A percentile compares a stretch with the other conserved stretches of the same genome.
Conservation (phyloP, 2,113 vertebrate genomes). For the Phalacrocorax pelagicus region DNA sequence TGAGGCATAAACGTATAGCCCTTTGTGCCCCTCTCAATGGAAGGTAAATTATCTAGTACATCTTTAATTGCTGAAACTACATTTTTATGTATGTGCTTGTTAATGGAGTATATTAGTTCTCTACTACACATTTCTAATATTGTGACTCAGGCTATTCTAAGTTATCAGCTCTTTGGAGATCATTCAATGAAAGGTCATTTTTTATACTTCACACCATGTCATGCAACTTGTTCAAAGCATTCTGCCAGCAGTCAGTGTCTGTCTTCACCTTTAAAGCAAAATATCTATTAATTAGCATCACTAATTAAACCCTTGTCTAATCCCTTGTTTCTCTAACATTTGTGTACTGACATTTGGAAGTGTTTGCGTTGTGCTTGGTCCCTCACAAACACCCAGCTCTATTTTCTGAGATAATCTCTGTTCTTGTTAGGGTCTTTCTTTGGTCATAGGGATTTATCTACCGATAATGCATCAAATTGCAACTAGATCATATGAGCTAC, state of each 20-base stretch:
- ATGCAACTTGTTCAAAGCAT: background rate
- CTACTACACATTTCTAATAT: background rate
- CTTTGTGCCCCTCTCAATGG: background rate
- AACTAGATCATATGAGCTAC: accelerated
- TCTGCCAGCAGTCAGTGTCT: background rate
- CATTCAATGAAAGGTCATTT: background rate
- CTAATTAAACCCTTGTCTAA: background rate
- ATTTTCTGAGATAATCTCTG: background rate
- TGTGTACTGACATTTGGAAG: background rate
- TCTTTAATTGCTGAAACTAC: background rate
- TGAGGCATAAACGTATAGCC: background rate
- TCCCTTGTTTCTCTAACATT: background rate
- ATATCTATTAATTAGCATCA: background rate
- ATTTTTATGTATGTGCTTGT: background rate
- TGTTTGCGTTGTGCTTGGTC: background rate
- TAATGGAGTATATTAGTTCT: background rate
- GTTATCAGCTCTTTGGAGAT: background rate
- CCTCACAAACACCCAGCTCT: background rate
- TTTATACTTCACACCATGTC: background rate
- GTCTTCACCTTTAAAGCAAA: background rate
- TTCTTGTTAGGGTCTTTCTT: background rate
- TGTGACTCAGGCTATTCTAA: background rate
- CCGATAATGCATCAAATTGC: background rate
- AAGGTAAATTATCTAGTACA: background rate
- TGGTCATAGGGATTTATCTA: background rate